A percentile compares a stretch with the other conserved stretches of the same genome.
These are phyloP conservation scores for Rhagonycha fulva DNA, from an alignment of 2,888 invertebrate species.

Conservation along the genomic window DNA sequence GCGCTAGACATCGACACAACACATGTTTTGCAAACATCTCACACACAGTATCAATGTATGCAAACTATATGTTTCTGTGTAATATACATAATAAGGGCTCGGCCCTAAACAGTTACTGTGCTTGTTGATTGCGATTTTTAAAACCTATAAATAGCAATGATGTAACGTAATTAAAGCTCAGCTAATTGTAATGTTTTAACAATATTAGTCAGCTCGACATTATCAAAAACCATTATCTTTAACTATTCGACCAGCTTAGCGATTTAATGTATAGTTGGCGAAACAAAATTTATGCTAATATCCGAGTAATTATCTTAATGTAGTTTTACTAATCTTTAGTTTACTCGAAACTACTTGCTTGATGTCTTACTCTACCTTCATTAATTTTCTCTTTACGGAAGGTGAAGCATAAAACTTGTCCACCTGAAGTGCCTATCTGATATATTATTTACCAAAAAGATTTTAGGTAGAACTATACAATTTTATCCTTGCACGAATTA, in stretches of 20 bases:
- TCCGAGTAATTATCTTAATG: not conserved
- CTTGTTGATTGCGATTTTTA: not conserved
- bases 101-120: too few species aligned
- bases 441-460: not conserved
- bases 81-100: not conserved
- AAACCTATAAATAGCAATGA: not conserved
- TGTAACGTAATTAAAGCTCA: not conserved
- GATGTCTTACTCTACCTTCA: not conserved
- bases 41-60: too few species aligned
- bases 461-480: not conserved
- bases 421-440: not conserved
- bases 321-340: not conserved
- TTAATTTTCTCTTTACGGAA: not conserved
- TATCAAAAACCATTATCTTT: not conserved
- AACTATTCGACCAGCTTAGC: not conserved
- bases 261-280: not conserved
- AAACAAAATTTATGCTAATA: not conserved
- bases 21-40: too few species aligned
- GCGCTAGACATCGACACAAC: too few species aligned
- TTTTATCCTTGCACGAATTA: not conserved
- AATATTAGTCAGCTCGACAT: not conserved
- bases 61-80: too few species aligned
- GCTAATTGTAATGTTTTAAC: not conserved
- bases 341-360: not conserved
- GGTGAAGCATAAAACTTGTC: not conserved